Evolutionary conservation across 1,140 invertebrate genomes (phyloP).

Genomic region (Magallana angulata): DNA sequence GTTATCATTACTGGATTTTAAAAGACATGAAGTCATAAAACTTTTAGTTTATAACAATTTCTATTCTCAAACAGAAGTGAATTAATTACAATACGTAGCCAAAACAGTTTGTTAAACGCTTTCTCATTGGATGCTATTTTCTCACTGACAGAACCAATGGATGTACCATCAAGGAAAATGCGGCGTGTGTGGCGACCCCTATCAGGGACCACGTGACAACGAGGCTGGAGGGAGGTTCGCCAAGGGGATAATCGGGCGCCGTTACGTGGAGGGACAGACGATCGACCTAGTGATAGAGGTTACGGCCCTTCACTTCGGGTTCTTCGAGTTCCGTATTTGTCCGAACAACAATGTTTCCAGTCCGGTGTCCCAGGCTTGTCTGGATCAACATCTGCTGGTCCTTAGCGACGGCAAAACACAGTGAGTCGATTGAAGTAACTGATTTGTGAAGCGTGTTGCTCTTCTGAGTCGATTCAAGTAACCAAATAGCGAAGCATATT

Average conservation of each 20-base stretch:
- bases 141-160: conserved; percentile 1
- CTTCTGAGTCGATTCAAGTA: no score
- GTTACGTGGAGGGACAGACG: conserved; percentile 68
- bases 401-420: conserved; percentile 16
- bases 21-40: no score
- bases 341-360: conserved; percentile 81
- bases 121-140: neutral
- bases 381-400: conserved; percentile 60
- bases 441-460: no score
- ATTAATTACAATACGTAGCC: no score
- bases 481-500: no score
- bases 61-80: no score
- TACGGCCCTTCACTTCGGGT: conserved; percentile 81
- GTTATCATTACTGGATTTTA: no score
- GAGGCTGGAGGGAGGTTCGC: conserved; percentile 78
- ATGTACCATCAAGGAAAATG: conserved; percentile 74
- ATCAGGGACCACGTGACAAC: conserved; percentile 70
- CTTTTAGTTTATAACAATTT: no score
- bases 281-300: conserved; percentile 62
- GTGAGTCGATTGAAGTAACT: neutral
- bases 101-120: no score
- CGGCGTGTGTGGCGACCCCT: conserved; percentile 80
- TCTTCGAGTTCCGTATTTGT: conserved; percentile 92
- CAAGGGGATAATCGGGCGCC: conserved; percentile 72
- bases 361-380: conserved; percentile 59